These are phyloP conservation scores for Halcyon smyrnensis DNA, from an alignment of 2,797 vertebrate species.

Conservation along the genomic window DNA sequence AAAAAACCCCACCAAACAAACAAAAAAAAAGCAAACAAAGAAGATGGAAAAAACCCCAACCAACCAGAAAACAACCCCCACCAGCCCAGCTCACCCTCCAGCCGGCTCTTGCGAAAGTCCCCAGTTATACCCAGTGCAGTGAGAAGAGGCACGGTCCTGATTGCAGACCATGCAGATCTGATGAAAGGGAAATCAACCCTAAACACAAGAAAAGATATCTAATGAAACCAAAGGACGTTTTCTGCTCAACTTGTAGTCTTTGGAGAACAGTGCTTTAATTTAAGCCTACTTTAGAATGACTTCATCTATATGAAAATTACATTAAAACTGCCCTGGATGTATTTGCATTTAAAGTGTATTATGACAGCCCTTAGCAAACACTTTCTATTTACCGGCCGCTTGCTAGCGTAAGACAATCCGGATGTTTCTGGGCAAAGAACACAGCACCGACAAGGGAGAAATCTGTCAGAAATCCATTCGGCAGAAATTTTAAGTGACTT, in stretches of 20 bases:
- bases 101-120: background rate
- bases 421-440: background rate
- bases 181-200: constrained; percentile 33
- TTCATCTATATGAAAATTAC: constrained; percentile 73
- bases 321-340: constrained; percentile 53
- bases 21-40: background rate
- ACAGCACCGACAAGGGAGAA: background rate
- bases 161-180: background rate
- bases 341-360: constrained; percentile 69
- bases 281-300: constrained; percentile 58
- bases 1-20: background rate
- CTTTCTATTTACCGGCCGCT: constrained; percentile 35
- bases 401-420: background rate
- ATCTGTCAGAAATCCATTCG: background rate
- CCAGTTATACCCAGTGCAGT: background rate
- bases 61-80: background rate
- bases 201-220: background rate
- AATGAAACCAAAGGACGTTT: constrained; percentile 27
- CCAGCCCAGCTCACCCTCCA: background rate
- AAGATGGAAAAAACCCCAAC: too few relatives aligned
- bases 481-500: background rate
- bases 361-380: constrained; percentile 5
- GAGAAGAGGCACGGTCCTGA: background rate
- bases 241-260: constrained; percentile 41
- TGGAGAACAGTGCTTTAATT: constrained; percentile 65